Evolutionary conservation across 2,113 vertebrate genomes (phyloP), one percentile per base, ranked within the genome.

Genomic region (Machaerirhynchus nigripectus): DNA sequence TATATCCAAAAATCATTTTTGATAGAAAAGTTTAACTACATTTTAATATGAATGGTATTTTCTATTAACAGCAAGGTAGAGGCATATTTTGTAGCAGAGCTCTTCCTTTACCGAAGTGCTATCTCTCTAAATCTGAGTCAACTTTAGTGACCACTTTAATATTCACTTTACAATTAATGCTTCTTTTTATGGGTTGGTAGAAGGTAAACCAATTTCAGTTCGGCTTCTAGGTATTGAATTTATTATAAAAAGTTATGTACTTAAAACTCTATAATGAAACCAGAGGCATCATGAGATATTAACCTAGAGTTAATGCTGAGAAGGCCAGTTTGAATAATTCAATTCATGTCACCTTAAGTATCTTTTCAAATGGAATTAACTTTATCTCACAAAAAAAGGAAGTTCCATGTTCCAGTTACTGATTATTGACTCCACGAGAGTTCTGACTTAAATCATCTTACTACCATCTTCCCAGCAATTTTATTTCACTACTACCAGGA

Each of bases 221-320:
- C 52, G 0, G 96, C 95, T 97, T 95, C 94, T 91, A 97, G 94
- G 91, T 97, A 97, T 94, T 97, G 96, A 97, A 97, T 97, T 97
- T 97, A 97, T 97, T 97, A 97, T 97, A 97, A 97, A 97, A 97
- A 97, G 97, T 97, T 97, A 97, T 95, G 88, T 97, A 97, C 96
- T 97, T 97, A 97, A 97, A 97, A 96, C 93, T 97, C 96, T 95
- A 77, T 97, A 97, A 97, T 97, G 96, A 97, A 97, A 97, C 94
- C 89, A 93, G 90, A 97, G 90, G 90, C 95, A 97, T 97, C 97
- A 95, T 95, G 94, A 97, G 96, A 97, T 97, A 97, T 96, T 97
- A 97, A 97, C 96, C 95, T 85, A 90, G 91, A 96, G 94, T 96
- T 97, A 97, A 97, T 95, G 96, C 95, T 97, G 95, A 96, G 96